phyloP scores from a whole-genome alignment of 2,888 invertebrate genomes.

The Diarsia brunnea region DNA sequence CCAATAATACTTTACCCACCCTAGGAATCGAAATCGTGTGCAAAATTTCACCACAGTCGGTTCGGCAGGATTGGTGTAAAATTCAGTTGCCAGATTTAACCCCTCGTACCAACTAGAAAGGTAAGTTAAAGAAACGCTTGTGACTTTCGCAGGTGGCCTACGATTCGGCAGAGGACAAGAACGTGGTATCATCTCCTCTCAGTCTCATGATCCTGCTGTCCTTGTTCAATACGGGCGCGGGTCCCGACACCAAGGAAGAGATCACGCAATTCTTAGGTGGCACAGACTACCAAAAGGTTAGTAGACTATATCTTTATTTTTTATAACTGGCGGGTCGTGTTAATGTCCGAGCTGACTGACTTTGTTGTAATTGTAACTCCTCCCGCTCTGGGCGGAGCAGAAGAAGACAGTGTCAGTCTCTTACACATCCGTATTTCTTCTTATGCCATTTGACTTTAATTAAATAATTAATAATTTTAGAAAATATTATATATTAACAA shows the following conservation, averaged over 20 bases:
- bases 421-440: background rate
- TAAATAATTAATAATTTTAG: too few relatives aligned
- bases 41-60: background rate
- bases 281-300: constrained; percentile 68
- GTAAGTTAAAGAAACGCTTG: background rate
- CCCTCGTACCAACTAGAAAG: background rate
- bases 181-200: constrained; percentile 76
- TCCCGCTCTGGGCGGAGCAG: too few relatives aligned
- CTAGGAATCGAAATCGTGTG: background rate
- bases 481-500: background rate
- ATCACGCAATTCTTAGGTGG: constrained; percentile 70
- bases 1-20: too few relatives aligned
- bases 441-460: too few relatives aligned
- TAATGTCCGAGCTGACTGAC: background rate
- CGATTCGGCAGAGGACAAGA: constrained; percentile 69
- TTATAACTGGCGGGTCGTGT: background rate
- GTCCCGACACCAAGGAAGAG: constrained; percentile 62
- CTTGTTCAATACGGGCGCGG: constrained; percentile 72
- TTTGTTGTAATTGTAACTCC: background rate
- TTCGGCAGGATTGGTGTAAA: background rate
- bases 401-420: too few relatives aligned
- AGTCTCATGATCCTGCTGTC: constrained; percentile 74
- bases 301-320: background rate
- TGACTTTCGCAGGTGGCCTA: constrained; percentile 71
- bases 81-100: background rate